Evolutionary conservation across 2,888 invertebrate species (phyloP), one percentile per base, ranked within the genome.

Genomic region (Metopia argyrocephala): DNA sequence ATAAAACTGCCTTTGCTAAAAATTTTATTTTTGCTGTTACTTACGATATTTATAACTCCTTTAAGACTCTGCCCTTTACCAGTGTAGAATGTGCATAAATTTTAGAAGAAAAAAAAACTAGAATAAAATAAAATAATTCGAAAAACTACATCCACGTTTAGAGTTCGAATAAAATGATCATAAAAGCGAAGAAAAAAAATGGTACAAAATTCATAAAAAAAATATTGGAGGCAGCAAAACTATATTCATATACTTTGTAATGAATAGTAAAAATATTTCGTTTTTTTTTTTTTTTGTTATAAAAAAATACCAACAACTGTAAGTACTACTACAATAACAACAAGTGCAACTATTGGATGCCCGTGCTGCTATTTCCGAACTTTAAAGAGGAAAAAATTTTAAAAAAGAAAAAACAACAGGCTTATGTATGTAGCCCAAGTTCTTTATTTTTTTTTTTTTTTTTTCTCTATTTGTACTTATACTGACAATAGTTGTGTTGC

Each of bases 221-320:
- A 38, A 15, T 38, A 38, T 12, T 3, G 15, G 12, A 38, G 31
- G 0, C 4, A 15, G 38, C 3, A 15, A 12, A 15, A 38, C 31
- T 31, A 12, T 12, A 31, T 66, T 66, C 66, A 23, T 23, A 54
- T 66, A 52, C 54, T 56, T 66, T 66, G 54, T 66, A 21, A 38
- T 45, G 68, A 68, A 68, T 68, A 68, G 52, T 66, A 45, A 66
- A 54, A n/a, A n/a, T n/a, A n/a, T n/a, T n/a, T n/a, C n/a, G n/a
- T n/a, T 66, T 38, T 9, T 38, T 12, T 46, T 46, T 25, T 20
- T 23, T 38, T 12, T 48, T 48, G 28, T 21, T 23, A 68, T 45
- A 68, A 57, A n/a, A 68, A 27, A 27, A 64, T 5, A 21, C 56
- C 31, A 71, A 23, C 70, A 71, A 71, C 61, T 71, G 70, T 54